Percentiles rank a stretch among this genome's conserved stretches.
phyloP scores from a whole-genome alignment of 2,113 vertebrate genomes.

The Vombatus ursinus region DNA sequence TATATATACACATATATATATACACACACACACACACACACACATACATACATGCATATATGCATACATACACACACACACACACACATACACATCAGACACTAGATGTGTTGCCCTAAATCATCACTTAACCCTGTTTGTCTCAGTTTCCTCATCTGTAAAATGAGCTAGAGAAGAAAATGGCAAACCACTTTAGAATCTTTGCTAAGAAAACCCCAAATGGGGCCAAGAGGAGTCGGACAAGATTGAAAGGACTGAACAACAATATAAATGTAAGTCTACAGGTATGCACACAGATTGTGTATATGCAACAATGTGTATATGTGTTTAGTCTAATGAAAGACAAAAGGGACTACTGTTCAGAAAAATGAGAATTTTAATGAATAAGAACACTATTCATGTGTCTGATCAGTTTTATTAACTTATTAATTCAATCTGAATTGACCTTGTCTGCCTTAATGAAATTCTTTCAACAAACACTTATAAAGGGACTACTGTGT shows the following conservation, averaged over 20 bases:
- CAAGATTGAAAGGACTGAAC: neutral
- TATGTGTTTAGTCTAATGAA: neutral
- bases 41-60: neutral
- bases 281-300: neutral
- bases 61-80: no score
- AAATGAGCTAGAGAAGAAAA: neutral
- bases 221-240: neutral
- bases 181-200: neutral
- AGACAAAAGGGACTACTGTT: neutral
- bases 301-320: neutral
- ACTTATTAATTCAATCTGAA: neutral
- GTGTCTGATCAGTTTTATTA: neutral
- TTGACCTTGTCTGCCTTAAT: neutral
- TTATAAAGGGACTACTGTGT: neutral
- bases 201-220: neutral
- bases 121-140: neutral
- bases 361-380: neutral
- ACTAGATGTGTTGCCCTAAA: neutral
- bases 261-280: neutral
- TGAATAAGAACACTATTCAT: neutral
- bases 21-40: no score
- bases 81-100: neutral
- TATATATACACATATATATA: neutral
- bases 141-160: neutral
- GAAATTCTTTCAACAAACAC: neutral